Base-by-base conservation (phyloP, 1,140 invertebrate genomes). In the Aphis craccivora region DNA sequence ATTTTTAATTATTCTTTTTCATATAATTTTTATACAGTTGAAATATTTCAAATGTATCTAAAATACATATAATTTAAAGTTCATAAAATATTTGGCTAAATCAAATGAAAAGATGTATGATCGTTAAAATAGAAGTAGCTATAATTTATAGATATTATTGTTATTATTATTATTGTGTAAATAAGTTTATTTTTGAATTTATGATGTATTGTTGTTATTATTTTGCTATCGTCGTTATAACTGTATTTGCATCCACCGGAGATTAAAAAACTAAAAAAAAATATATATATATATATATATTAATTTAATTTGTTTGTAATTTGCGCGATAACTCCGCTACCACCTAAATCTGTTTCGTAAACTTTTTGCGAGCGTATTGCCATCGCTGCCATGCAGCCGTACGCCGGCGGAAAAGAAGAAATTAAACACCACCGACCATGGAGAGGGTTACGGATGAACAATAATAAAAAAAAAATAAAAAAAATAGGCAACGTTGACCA, bases 301-400 rank as follows among this genome's bases (percentile, higher is more conserved):
- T 30, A 67, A 67, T 37, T 51, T 89, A 90, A 90, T 90, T 90
- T 60, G 51, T 90, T 90, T 60, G 88, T 60, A 90, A 90, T 90
- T 90, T 90, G 35, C 37, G 37, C 20, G 11, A 40, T 8, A 25
- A 25, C 51, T 37, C 14, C 25, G 23, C 51, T 90, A 25, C 51
- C 53, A 55, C 7, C 35, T 53, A 35, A 53, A 89, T 53, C 43
- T 22, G 87, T 89, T 89, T 53, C 35, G 45, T 89, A 53, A 89
- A 89, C 87, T 89, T 89, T 89, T 53, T 22, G 45, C 35, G 8
- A 76, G 60, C 60, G 30, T 35, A 81, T 60, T 91, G 23, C 37
- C 90, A 35, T 81, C 60, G 43, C 43, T 14, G n/a, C 55, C 55
- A n/a, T 76, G 60, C 5, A 76, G 60, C 14, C 30, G 30, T 76